These are phyloP conservation scores for Gnathochromis pfefferi DNA, from an alignment of 2,113 vertebrate genomes.

Conservation along the genomic window DNA sequence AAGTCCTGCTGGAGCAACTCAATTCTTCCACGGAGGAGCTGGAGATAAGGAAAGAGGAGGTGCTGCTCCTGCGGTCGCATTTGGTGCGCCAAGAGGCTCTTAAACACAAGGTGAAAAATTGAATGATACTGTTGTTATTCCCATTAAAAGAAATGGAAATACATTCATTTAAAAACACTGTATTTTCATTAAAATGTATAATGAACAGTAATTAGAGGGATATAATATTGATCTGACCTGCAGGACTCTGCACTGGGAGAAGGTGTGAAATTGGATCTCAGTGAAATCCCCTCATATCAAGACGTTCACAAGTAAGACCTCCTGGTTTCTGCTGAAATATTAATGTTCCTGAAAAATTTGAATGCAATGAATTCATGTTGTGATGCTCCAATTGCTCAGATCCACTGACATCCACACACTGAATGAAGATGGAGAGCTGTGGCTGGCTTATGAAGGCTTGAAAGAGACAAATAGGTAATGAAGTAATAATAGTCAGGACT, in stretches of 20 bases:
- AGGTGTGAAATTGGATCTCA: constrained; percentile 41
- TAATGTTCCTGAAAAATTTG: neutral
- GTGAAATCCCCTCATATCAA: constrained; percentile 32
- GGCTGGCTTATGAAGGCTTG: constrained; percentile 94
- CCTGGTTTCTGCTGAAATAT: neutral
- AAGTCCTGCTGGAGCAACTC: constrained; percentile 86
- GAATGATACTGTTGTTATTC: neutral
- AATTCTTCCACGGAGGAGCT: constrained; percentile 86
- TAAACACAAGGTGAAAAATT: constrained; percentile 79
- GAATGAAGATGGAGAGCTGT: constrained; percentile 96
- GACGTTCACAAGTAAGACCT: constrained; percentile 34
- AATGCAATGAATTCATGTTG: neutral
- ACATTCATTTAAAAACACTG: neutral
- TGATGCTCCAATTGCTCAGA: constrained; percentile 57
- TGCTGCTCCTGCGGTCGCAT: constrained; percentile 89
- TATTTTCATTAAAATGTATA: neutral
- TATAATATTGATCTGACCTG: neutral
- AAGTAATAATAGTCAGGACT: neutral
- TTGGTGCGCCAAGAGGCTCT: constrained; percentile 89
- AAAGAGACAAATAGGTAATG: constrained; percentile 94
- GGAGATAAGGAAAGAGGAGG: constrained; percentile 92
- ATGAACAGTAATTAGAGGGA: neutral
- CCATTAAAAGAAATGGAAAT: neutral
- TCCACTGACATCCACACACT: constrained; percentile 78
- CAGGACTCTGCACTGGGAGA: constrained; percentile 51